A percentile compares a stretch with the other conserved stretches of the same genome.
These are phyloP conservation scores for Paralichthys olivaceus DNA, from an alignment of 2,113 vertebrate genomes.

Conservation along the genomic window DNA sequence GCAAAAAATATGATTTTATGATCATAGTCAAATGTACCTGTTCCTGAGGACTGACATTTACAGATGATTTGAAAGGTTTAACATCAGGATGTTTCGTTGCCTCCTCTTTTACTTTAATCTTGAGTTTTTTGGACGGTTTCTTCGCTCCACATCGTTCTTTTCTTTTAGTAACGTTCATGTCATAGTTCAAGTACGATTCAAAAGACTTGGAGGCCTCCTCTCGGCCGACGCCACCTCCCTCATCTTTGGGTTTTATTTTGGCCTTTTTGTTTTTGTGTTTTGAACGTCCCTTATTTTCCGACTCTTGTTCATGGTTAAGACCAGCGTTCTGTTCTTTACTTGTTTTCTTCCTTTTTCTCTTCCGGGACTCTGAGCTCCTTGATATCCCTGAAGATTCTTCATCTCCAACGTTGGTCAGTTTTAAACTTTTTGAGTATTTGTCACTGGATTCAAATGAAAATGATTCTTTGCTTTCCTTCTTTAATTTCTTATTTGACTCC, in stretches of 20 bases:
- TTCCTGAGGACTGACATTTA: slow-evolving; percentile 33
- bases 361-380: slow-evolving; percentile 14
- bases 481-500: slow-evolving; percentile 38
- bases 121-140: slow-evolving; percentile 55
- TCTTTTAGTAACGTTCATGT: slow-evolving; percentile 71
- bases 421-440: slow-evolving; percentile 20
- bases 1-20: neutral
- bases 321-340: neutral
- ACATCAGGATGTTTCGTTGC: slow-evolving; percentile 6
- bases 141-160: slow-evolving; percentile 73
- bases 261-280: slow-evolving; percentile 44
- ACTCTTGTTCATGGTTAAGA: slow-evolving; percentile 17
- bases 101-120: slow-evolving; percentile 39
- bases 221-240: slow-evolving; percentile 47
- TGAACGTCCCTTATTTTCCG: slow-evolving; percentile 20
- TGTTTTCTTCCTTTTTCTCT: slow-evolving; percentile 34
- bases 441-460: slow-evolving; percentile 13
- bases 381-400: neutral
- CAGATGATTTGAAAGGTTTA: slow-evolving; percentile 16
- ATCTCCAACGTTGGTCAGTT: slow-evolving; percentile 12
- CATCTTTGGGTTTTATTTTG: slow-evolving; percentile 21
- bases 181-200: slow-evolving; percentile 88
- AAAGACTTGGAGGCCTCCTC: slow-evolving; percentile 86
- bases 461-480: slow-evolving; percentile 15
- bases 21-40: slow-evolving; percentile 61